These are phyloP conservation scores for Oryzias curvinotus DNA, from an alignment of 2,113 vertebrate genomes.

Conservation along the genomic window DNA sequence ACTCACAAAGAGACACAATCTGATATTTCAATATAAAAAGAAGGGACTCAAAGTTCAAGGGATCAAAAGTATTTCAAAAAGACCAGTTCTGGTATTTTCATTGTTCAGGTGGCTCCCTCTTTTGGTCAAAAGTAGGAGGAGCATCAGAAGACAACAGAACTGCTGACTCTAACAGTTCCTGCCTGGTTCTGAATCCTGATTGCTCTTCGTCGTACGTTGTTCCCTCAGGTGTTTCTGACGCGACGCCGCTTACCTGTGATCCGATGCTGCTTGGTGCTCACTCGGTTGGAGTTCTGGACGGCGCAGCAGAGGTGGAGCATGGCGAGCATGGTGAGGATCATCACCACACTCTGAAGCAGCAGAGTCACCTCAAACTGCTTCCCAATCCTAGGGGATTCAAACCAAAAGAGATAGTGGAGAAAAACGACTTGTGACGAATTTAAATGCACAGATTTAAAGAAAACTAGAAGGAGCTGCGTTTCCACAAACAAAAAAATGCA, in stretches of 20 bases:
- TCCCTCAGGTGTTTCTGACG: neutral
- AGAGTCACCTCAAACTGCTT: slow-evolving; percentile 83
- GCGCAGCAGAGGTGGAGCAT: slow-evolving; percentile 82
- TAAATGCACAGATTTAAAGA: too few relatives aligned
- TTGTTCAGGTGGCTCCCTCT: slow-evolving; percentile 70
- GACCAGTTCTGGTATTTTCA: slow-evolving; percentile 1
- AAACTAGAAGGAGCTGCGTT: too few relatives aligned
- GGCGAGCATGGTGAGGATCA: slow-evolving; percentile 81
- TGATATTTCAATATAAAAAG: neutral
- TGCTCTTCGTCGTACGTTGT: neutral
- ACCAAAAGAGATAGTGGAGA: neutral
- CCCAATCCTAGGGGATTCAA: slow-evolving; percentile 72
- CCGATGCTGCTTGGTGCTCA: slow-evolving; percentile 78
- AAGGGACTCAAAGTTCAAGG: neutral
- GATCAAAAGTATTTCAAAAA: neutral
- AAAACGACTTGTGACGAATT: too few relatives aligned
- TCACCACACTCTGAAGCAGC: slow-evolving; percentile 81
- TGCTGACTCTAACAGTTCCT: slow-evolving; percentile 3
- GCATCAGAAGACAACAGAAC: neutral
- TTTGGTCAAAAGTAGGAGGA: slow-evolving; percentile 39
- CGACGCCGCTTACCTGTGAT: slow-evolving; percentile 72
- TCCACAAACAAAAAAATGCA: too few relatives aligned
- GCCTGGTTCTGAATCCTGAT: neutral
- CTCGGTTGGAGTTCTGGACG: slow-evolving; percentile 72
- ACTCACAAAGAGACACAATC: too few relatives aligned